Percentiles rank a stretch among this genome's conserved stretches.
Evolutionary conservation across 92 coral and sea anemone genomes (phyloP).

Genomic region (Zoanthus sansibaricus): DNA sequence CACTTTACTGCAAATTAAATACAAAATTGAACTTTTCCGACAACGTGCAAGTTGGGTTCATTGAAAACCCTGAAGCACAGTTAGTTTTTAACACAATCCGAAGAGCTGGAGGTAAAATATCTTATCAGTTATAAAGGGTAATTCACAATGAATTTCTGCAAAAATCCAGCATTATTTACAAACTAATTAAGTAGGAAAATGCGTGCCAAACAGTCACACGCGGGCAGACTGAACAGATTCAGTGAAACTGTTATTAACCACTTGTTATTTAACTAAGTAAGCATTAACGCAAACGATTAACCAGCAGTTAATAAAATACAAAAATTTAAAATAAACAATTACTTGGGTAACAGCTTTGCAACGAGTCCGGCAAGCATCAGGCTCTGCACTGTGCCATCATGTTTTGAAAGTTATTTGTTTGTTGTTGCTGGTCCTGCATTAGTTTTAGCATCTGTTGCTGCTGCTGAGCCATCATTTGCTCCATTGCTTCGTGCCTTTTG

Average conservation of each 20-base stretch:
- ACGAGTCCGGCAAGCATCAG: slow-evolving; percentile 24
- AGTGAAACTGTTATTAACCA: slow-evolving; percentile 7
- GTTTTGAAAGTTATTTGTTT: slow-evolving; percentile 15
- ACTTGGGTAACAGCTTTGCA: slow-evolving; percentile 17
- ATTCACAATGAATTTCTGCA: no score
- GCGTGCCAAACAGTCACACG: slow-evolving; percentile 19
- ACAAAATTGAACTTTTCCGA: slow-evolving; percentile 1
- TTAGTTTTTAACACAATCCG: no score
- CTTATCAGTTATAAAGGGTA: no score
- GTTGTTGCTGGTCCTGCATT: slow-evolving; percentile 22
- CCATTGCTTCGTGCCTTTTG: slow-evolving; percentile 23
- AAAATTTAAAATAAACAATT: not conserved
- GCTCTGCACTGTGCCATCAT: slow-evolving; percentile 27
- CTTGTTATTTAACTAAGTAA: not conserved
- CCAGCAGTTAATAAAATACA: not conserved
- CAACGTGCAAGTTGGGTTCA: not conserved
- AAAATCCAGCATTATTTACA: not conserved
- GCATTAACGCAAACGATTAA: not conserved
- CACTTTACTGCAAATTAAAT: not conserved
- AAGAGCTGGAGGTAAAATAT: no score
- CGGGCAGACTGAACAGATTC: not conserved
- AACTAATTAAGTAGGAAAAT: slow-evolving; percentile 13
- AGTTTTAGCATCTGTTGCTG: slow-evolving; percentile 18
- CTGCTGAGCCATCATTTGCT: not conserved
- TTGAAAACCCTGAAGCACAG: no score